Evolutionary conservation across 2,888 invertebrate genomes (phyloP), one percentile per base, ranked within the genome.

Genomic region (Lymantria monacha): DNA sequence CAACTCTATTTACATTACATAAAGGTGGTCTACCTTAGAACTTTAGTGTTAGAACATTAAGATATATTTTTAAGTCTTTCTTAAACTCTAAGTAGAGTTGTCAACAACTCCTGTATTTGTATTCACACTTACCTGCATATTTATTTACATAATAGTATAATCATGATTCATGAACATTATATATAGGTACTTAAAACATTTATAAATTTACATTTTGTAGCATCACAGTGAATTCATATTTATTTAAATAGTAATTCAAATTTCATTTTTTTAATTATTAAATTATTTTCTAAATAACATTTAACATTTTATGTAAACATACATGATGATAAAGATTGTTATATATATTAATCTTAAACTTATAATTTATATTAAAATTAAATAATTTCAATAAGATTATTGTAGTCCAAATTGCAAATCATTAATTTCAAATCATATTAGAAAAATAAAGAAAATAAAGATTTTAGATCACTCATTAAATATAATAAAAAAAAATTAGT

Each of bases 221-320:
- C 30, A 42, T 42, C 42, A 42, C 42, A 42, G 42, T 42, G 42
- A 42, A 42, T 42, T 42, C 15, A 41, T 41, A 38, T 41, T 42
- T 10, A 42, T 42, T 30, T 42, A 30, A 30, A 13, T 33, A 41
- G 13, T 14, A 41, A 42, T 42, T 42, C 33, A 33, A 33, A 10
- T 33, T 33, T 33, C 3, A 8, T 33, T 10, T 36, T 7, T 36
- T 36, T 12, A 38, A 3, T 12, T 12, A 12, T n/a, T 12, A 38
- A n/a, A 38, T 38, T 38, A n/a, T 12, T 11, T 38, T 38, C 13
- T n/a, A 12, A 12, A 9, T 11, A 37, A 37, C 37, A 37, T 37
- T 9, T 11, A n/a, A 12, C 8, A 38, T 38, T 38, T 38, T 3
- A 12, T 38, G n/a, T 38, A 38, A 11, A 38, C 38, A 38, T 38